Evolutionary conservation across 2,797 vertebrate genomes (phyloP), one percentile per base, ranked within the genome.

Genomic region (Holocentrus rufus): DNA sequence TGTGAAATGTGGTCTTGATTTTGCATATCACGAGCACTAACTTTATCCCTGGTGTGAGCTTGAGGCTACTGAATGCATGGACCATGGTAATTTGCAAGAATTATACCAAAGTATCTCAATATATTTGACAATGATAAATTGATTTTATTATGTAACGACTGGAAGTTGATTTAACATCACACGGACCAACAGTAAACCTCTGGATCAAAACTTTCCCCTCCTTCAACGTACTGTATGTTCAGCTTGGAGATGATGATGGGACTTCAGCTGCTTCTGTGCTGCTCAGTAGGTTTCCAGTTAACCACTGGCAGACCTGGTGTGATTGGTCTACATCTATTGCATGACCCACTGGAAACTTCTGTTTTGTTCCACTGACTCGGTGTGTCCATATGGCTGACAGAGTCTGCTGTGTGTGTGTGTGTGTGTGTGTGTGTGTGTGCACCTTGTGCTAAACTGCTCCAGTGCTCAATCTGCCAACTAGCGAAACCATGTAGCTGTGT

Each of bases 261-360:
- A 50, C 14, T 50, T 50, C n/a, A 10, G 20, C 11, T 11, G 50
- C 50, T 49, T 49, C 62, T 59, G 54, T 57, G 49, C 55, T 69
- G 36, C 25, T 72, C 56, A 34, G 72, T 68, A 46, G 2, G 46
- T 60, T 71, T 75, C 69, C 50, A 52, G 57, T 75, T 81, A 54
- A 71, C 58, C 25, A 72, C 58, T 57, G 36, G 49, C 30, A 14
- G 18, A 71, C 65, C 64, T 74, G 39, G 39, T 42, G 9, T 42
- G 39, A 42, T 3, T 42, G 2, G 39, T 9, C 39, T 34, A 34
- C 5, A 34, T 34, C 31, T 4, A 34, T 34, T 7, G 42, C 4
- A 27, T 77, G 84, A 86, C 62, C 55, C 55, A 15, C 27, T 34
- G 47, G 13, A 46, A 73, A 67, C 59, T 22, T 57, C 31, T 74